Percentiles rank a stretch among this genome's conserved stretches.
phyloP scores from a whole-genome alignment of 2,797 vertebrate species.

The Labroides dimidiatus region DNA sequence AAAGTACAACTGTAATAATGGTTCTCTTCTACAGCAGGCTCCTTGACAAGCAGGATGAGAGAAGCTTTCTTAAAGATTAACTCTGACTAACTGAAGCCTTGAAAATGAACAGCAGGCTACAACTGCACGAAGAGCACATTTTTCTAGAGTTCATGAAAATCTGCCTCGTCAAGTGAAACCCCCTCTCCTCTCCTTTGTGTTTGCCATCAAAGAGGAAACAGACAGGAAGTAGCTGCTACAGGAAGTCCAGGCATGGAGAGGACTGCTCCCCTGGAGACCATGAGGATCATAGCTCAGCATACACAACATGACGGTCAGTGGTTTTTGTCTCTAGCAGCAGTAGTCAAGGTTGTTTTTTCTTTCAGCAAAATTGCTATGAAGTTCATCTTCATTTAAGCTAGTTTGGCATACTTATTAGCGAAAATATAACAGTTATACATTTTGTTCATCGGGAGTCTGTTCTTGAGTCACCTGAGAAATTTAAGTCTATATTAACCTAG shows the following conservation, averaged over 20 bases:
- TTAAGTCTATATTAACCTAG: neutral
- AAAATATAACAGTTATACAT: neutral
- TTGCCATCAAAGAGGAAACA: conserved; percentile 78
- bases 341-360: neutral
- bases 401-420: too few species aligned
- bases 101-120: neutral
- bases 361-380: neutral
- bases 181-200: conserved; percentile 67
- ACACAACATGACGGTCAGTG: conserved; percentile 49
- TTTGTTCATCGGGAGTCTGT: neutral
- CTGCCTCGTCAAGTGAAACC: conserved; percentile 66
- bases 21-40: too few species aligned
- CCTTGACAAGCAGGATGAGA: too few species aligned
- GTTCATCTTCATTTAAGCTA: neutral
- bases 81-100: neutral
- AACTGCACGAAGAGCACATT: neutral
- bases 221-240: conserved; percentile 83
- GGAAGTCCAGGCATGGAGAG: conserved; percentile 77
- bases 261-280: conserved; percentile 69
- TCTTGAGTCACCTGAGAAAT: too few species aligned
- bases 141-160: conserved; percentile 62
- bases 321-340: conserved; percentile 33
- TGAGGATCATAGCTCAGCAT: conserved; percentile 56
- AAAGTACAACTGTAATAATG: too few species aligned
- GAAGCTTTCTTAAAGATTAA: neutral